These are phyloP conservation scores for Heliocidaris erythrogramma DNA, from an alignment of 35 echinoderm and acorn worm genomes.

Conservation along the genomic window DNA sequence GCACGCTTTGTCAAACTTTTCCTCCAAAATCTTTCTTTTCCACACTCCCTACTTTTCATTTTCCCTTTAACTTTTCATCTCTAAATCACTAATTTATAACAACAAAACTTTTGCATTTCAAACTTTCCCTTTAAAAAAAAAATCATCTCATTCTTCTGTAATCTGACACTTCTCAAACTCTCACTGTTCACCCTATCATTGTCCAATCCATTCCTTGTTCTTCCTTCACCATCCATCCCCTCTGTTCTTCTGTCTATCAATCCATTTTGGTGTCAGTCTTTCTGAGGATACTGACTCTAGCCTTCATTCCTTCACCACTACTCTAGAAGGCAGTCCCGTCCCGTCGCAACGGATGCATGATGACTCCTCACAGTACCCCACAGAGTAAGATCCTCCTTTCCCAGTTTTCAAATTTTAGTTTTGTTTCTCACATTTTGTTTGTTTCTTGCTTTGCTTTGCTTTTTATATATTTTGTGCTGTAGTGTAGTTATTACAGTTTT, in stretches of 20 bases:
- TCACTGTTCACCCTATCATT: slow-evolving; percentile 4
- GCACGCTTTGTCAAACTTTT: slow-evolving; percentile 2
- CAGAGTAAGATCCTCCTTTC: slow-evolving; percentile 51
- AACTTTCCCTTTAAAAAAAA: not conserved
- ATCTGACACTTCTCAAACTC: not conserved
- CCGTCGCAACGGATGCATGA: slow-evolving; percentile 48
- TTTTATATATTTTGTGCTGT: not conserved
- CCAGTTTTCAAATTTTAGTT: slow-evolving; percentile 24
- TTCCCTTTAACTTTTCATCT: not conserved
- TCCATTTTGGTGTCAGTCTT: slow-evolving; percentile 47
- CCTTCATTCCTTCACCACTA: slow-evolving; percentile 72
- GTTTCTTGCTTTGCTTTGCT: slow-evolving; percentile 40
- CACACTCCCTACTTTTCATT: not conserved
- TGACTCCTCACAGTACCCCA: slow-evolving; percentile 32
- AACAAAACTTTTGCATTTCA: not conserved
- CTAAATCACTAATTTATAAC: not conserved
- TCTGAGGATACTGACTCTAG: slow-evolving; percentile 50
- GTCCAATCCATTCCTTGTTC: slow-evolving; percentile 44
- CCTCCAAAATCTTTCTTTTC: not conserved
- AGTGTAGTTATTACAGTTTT: not conserved
- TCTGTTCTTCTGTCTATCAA: slow-evolving; percentile 48
- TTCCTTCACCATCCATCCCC: not conserved
- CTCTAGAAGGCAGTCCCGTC: slow-evolving; percentile 67
- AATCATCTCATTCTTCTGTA: not conserved
- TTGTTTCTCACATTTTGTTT: not conserved